Percentiles rank a stretch among this genome's conserved stretches.
These are phyloP conservation scores for Himalopsyche japonica DNA, from an alignment of 2,888 invertebrate species.

Conservation along the genomic window DNA sequence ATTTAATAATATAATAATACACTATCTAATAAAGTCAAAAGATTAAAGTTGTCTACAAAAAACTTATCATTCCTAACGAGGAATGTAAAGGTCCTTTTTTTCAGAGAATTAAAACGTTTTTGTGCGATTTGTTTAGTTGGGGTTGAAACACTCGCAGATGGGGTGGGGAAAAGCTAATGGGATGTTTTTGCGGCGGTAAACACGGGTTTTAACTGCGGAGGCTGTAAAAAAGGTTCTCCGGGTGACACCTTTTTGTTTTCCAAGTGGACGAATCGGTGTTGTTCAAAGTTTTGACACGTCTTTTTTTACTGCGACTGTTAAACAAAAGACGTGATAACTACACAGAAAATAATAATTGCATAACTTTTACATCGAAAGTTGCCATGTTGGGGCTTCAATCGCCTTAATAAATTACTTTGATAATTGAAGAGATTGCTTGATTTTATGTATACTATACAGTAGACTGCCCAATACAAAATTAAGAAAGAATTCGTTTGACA, in stretches of 20 bases:
- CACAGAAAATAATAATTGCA: background rate
- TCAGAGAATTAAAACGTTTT: background rate
- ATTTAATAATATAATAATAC: too few relatives aligned
- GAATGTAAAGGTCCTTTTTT: background rate
- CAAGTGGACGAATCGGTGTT: background rate
- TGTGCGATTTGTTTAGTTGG: background rate
- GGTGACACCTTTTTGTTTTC: background rate
- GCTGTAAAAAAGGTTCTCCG: background rate
- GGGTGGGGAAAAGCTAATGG: background rate
- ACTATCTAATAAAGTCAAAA: background rate
- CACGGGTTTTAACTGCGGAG: background rate
- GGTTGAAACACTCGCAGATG: background rate
- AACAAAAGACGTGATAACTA: background rate
- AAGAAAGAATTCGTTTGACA: too few relatives aligned
- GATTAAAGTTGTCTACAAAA: background rate
- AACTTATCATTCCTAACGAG: background rate
- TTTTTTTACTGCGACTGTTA: background rate
- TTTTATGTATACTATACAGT: too few relatives aligned
- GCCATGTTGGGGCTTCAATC: background rate
- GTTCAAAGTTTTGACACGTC: background rate
- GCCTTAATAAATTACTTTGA: too few relatives aligned
- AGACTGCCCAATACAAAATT: too few relatives aligned
- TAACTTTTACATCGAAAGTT: background rate
- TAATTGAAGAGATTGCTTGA: too few relatives aligned
- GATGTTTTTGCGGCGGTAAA: background rate